phyloP scores from a whole-genome alignment of 2,797 vertebrate species.

The Alcedo atthis region DNA sequence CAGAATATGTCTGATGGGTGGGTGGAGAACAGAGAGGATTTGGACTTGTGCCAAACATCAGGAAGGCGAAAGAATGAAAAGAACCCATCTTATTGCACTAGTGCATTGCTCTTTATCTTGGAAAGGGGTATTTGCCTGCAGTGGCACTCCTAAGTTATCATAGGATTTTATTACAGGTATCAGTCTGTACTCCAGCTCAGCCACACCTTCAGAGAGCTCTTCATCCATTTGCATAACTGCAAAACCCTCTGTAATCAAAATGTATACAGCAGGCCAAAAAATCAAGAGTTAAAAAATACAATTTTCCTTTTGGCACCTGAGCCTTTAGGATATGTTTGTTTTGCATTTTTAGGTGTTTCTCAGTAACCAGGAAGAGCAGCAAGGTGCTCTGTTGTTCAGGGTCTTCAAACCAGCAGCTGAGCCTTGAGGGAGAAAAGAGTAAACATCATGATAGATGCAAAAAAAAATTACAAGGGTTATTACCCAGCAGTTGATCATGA shows the following conservation, averaged over 20 bases:
- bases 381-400: neutral
- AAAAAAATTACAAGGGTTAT: neutral
- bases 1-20: slow-evolving; percentile 57
- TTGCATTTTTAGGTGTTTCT: slow-evolving; percentile 21
- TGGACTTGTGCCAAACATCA: slow-evolving; percentile 33
- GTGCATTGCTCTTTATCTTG: neutral
- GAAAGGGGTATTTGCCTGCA: slow-evolving; percentile 26
- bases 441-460: neutral
- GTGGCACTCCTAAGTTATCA: slow-evolving; percentile 16
- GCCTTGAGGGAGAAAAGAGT: neutral
- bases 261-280: slow-evolving; percentile 1
- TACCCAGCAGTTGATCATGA: neutral
- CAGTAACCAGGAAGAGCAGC: neutral
- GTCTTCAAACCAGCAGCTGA: neutral
- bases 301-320: slow-evolving; percentile 5
- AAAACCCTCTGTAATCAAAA: slow-evolving; percentile 10
- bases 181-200: neutral
- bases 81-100: neutral
- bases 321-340: neutral
- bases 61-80: slow-evolving; percentile 46
- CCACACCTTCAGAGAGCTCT: neutral
- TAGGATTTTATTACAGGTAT: neutral
- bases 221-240: neutral
- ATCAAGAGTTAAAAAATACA: neutral
- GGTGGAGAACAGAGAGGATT: slow-evolving; percentile 46